These are phyloP conservation scores for Danaus plexippus DNA, from an alignment of 1,140 invertebrate genomes.

Conservation along the genomic window DNA sequence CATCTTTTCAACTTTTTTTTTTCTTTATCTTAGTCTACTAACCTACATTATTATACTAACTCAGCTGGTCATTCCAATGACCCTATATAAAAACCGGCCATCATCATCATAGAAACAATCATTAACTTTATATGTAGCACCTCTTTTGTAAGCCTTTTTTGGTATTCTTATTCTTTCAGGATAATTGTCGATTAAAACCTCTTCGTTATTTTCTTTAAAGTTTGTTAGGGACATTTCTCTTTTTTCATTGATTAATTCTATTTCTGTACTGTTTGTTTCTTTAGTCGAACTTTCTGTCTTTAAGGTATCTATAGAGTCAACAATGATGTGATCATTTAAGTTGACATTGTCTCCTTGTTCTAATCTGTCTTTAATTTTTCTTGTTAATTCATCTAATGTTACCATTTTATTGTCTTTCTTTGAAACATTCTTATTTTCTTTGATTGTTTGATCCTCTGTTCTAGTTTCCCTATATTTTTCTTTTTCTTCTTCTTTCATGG, in stretches of 20 bases:
- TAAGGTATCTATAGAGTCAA: conserved; percentile 36
- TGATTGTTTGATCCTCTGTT: conserved; percentile 23
- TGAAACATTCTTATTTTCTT: conserved; percentile 19
- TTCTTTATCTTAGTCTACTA: background rate
- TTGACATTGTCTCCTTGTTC: conserved; percentile 50
- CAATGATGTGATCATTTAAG: conserved; percentile 45
- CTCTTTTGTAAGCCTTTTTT: conserved; percentile 71
- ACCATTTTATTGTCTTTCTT: conserved; percentile 33
- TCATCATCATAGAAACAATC: conserved; percentile 85
- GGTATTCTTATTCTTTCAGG: conserved; percentile 78
- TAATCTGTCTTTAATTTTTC: conserved; percentile 45
- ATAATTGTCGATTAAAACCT: conserved; percentile 48
- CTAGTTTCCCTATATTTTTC: conserved; percentile 16
- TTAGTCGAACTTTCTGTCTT: conserved; percentile 6
- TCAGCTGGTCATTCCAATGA: conserved; percentile 74
- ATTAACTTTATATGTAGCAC: conserved; percentile 78
- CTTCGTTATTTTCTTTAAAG: conserved; percentile 33
- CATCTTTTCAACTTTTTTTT: background rate
- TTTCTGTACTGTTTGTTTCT: conserved; percentile 22
- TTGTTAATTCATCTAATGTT: conserved; percentile 51
- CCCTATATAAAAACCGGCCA: conserved; percentile 82
- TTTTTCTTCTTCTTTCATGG: conserved; percentile 32
- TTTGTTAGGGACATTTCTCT: conserved; percentile 30
- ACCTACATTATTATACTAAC: conserved; percentile 2
- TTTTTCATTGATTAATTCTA: conserved; percentile 43